phyloP scores from a whole-genome alignment of 2,888 invertebrate genomes.

The Drosophila ustulata region DNA sequence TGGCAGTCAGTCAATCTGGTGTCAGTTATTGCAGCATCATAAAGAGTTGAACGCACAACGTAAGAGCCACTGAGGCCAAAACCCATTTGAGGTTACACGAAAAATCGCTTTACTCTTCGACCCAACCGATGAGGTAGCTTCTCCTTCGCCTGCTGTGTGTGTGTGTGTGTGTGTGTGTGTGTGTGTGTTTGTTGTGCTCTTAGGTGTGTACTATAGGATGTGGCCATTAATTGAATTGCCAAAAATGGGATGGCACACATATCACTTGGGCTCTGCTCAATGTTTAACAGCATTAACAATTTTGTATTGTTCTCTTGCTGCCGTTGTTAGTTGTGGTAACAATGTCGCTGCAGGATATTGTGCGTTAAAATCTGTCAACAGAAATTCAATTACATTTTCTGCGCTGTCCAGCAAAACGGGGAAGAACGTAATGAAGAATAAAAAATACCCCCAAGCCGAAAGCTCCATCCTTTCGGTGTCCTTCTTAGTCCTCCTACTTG shows the following conservation, averaged over 20 bases:
- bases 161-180: slow-evolving; percentile 8
- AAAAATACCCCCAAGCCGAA: slow-evolving; percentile 1
- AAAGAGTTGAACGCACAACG: slow-evolving; percentile 55
- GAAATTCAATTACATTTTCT: slow-evolving; percentile 77
- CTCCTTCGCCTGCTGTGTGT: slow-evolving; percentile 7
- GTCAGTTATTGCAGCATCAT: slow-evolving; percentile 67
- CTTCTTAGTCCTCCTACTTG: background rate
- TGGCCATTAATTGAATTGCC: slow-evolving; percentile 46
- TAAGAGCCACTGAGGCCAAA: slow-evolving; percentile 20
- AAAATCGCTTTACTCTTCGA: slow-evolving; percentile 63
- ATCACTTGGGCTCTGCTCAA: slow-evolving; percentile 5
- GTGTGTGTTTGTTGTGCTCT: background rate
- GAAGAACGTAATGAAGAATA: background rate
- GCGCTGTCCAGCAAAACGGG: slow-evolving; percentile 17
- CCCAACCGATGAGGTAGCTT: slow-evolving; percentile 7
- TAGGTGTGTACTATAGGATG: slow-evolving; percentile 1
- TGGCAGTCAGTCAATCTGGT: slow-evolving; percentile 34
- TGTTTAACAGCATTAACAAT: slow-evolving; percentile 32
- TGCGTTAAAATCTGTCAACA: slow-evolving; percentile 81
- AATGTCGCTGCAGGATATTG: slow-evolving; percentile 76
- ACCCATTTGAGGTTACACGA: slow-evolving; percentile 59
- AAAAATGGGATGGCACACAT: slow-evolving; percentile 21
- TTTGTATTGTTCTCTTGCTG: slow-evolving; percentile 26
- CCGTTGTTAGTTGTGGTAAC: slow-evolving; percentile 36
- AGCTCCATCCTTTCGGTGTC: background rate